Conservation (phyloP, 2,888 invertebrate genomes). For the Drosophila macrospina region DNA sequence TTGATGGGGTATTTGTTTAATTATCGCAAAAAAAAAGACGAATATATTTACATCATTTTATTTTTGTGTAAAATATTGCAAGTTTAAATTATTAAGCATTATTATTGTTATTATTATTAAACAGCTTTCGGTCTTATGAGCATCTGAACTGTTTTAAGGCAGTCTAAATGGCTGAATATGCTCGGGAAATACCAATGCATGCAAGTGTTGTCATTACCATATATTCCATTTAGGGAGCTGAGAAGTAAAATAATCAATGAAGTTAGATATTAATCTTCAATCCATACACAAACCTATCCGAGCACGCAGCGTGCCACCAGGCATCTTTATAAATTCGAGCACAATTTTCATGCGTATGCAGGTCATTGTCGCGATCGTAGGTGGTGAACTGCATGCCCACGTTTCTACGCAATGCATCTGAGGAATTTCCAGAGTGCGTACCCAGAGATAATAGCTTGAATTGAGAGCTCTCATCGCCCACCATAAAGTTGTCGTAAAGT, state of each 20-base stretch:
- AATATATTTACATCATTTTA: too few relatives aligned
- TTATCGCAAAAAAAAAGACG: too few relatives aligned
- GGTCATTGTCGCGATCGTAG: conserved; percentile 22
- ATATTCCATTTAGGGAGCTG: conserved; percentile 27
- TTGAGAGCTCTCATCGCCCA: conserved; percentile 7
- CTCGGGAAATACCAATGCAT: neutral
- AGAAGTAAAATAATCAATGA: neutral
- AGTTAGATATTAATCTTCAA: too few relatives aligned
- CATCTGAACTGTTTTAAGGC: conserved; percentile 8
- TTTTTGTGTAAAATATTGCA: too few relatives aligned
- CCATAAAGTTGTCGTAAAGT: conserved; percentile 11
- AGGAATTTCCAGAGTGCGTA: neutral
- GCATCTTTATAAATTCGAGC: neutral
- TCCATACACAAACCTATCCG: conserved; percentile 5
- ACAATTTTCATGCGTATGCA: neutral
- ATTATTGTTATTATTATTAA: too few relatives aligned
- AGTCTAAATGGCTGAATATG: neutral
- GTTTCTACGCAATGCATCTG: conserved; percentile 6
- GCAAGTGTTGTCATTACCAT: conserved; percentile 1
- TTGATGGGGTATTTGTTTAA: too few relatives aligned
- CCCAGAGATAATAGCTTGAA: conserved; percentile 10
- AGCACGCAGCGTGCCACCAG: conserved; percentile 27
- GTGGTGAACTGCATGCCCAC: conserved; percentile 12
- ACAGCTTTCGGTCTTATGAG: conserved; percentile 16
- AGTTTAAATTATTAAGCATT: too few relatives aligned